Conservation (phyloP, 1,140 invertebrate species). For the Macrotrachela quadricornifera region DNA sequence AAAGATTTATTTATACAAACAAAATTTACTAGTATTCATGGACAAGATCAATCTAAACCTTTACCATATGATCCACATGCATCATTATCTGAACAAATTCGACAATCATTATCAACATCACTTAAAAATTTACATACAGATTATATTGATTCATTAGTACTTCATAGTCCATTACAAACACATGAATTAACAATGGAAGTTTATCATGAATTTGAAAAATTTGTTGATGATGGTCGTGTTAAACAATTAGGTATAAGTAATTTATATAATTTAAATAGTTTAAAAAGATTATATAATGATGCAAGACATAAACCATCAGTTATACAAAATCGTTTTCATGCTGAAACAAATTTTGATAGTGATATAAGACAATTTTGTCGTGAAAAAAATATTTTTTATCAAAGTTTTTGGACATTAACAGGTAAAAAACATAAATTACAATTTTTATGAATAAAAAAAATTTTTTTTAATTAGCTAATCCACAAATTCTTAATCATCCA, state of each 20-base stretch:
- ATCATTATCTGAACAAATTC: conserved; percentile 10
- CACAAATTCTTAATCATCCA: conserved; percentile 3
- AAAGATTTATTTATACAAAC: conserved; percentile 12
- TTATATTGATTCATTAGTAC: conserved; percentile 11
- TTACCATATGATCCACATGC: conserved; percentile 12
- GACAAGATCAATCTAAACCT: conserved; percentile 9
- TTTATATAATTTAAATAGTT: conserved; percentile 6
- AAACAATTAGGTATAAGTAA: conserved; percentile 12
- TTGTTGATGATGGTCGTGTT: conserved; percentile 9
- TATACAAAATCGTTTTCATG: conserved; percentile 12
- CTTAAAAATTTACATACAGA: conserved; percentile 10
- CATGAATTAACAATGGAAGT: conserved; percentile 9
- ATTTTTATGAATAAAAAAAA: too few relatives aligned
- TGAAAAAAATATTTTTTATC: too few relatives aligned
- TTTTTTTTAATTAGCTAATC: too few relatives aligned
- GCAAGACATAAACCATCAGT: conserved; percentile 11
- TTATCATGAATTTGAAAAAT: conserved; percentile 12
- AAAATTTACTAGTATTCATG: conserved; percentile 11
- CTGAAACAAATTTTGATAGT: conserved; percentile 10
- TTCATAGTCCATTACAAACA: conserved; percentile 11
- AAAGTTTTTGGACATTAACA: conserved; percentile 12
- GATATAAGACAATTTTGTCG: conserved; percentile 6
- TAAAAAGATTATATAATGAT: conserved; percentile 10
- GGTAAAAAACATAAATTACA: too few relatives aligned
- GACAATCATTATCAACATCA: conserved; percentile 10